Evolutionary conservation across 2,888 invertebrate species (phyloP).

Genomic region (Cosmorhoe ocellata): DNA sequence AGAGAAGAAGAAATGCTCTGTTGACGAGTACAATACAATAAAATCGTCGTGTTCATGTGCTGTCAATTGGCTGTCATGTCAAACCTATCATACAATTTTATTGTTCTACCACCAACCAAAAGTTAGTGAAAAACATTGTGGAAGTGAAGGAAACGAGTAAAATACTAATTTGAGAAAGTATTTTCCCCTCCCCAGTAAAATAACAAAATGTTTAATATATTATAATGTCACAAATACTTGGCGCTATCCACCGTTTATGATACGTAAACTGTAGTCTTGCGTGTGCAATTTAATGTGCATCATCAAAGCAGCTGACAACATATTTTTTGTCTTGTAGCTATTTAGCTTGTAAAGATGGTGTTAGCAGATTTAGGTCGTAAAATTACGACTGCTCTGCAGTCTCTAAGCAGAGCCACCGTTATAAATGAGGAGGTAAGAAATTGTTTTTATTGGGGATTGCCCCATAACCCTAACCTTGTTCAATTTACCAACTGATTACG

Average conservation of each 20-base stretch:
- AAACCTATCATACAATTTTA: not conserved
- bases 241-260: constrained; percentile 16
- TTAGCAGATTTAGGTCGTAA: constrained; percentile 99
- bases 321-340: constrained; percentile 27
- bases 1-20: too few relatives aligned
- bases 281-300: constrained; percentile 24
- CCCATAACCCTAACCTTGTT: too few relatives aligned
- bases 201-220: constrained; percentile 13
- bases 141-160: constrained; percentile 8
- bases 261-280: not conserved
- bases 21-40: constrained; percentile 34
- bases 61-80: constrained; percentile 47
- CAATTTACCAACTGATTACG: too few relatives aligned
- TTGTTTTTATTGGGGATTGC: too few relatives aligned
- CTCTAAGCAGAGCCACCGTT: constrained; percentile 98
- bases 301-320: constrained; percentile 47
- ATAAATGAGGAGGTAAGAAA: constrained; percentile 96
- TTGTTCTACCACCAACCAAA: too few relatives aligned
- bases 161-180: constrained; percentile 13
- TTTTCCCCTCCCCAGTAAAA: not conserved
- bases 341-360: constrained; percentile 89
- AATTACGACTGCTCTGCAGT: constrained; percentile 98
- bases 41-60: constrained; percentile 59
- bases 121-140: too few relatives aligned
- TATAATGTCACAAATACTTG: constrained; percentile 43